A percentile compares a stretch with the other conserved stretches of the same genome.
These are phyloP conservation scores for Cerastis rubricosa DNA, from an alignment of 2,888 invertebrate genomes.

Conservation along the genomic window DNA sequence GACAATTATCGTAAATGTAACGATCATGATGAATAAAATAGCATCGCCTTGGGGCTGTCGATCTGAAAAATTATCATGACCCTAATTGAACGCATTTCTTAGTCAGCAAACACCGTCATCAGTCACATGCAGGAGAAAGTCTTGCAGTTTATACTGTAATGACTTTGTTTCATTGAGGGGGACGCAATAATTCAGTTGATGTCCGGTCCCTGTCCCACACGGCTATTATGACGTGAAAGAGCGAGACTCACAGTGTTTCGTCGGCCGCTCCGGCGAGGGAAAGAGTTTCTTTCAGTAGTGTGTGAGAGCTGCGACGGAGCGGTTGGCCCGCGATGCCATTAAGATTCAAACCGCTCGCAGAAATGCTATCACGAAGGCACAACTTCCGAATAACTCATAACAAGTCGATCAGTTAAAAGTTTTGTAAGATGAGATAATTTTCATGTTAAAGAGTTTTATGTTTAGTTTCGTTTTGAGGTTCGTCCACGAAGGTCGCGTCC, in stretches of 20 bases:
- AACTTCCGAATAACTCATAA: constrained; percentile 87
- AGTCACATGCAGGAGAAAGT: constrained; percentile 75
- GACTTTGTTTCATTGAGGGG: constrained; percentile 82
- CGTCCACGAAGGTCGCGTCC: constrained; percentile 87
- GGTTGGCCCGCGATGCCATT: constrained; percentile 87
- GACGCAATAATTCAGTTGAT: constrained; percentile 85
- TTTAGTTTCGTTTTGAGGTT: constrained; percentile 85
- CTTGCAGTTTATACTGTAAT: constrained; percentile 83
- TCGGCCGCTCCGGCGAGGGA: constrained; percentile 54
- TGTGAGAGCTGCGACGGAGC: constrained; percentile 76
- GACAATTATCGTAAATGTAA: constrained; percentile 80
- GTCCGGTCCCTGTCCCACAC: constrained; percentile 69
- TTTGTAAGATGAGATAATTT: constrained; percentile 82
- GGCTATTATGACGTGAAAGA: constrained; percentile 54
- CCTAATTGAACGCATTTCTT: constrained; percentile 80
- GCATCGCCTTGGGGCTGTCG: constrained; percentile 72
- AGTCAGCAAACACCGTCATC: constrained; percentile 80
- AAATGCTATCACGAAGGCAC: constrained; percentile 88
- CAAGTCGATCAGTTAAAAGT: constrained; percentile 79
- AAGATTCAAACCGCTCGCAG: constrained; percentile 85
- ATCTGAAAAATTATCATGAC: constrained; percentile 81
- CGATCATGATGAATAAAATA: constrained; percentile 81
- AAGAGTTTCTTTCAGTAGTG: constrained; percentile 79
- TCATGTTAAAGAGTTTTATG: constrained; percentile 79
- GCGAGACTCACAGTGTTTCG: constrained; percentile 72